phyloP scores from a whole-genome alignment of 2,113 vertebrate genomes.

The Tenebrosternarchus preto region DNA sequence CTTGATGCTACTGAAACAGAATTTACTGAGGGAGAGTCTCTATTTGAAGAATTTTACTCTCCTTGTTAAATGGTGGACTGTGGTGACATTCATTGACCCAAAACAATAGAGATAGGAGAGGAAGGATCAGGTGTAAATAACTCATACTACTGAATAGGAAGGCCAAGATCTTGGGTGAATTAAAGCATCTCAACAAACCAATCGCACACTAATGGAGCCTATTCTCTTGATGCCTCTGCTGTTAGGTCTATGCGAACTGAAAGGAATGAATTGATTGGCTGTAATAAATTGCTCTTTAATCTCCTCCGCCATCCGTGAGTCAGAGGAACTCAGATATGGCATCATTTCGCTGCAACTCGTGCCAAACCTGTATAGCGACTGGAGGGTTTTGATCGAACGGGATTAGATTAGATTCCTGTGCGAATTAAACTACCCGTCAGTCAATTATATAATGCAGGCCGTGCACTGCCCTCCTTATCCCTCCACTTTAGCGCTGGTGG shows the following conservation, averaged over 20 bases:
- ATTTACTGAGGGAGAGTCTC: too few species aligned
- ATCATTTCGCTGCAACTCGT: conserved; percentile 30
- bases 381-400: conserved; percentile 47
- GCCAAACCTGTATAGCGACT: conserved; percentile 2
- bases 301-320: conserved; percentile 6
- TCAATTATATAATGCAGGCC: conserved; percentile 52
- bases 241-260: neutral
- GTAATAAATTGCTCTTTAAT: conserved; percentile 30
- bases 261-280: neutral
- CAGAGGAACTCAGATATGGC: conserved; percentile 15
- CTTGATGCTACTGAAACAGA: too few species aligned
- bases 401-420: conserved; percentile 53
- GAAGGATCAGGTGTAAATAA: neutral
- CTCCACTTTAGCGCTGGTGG: conserved; percentile 46
- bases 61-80: neutral
- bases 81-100: neutral
- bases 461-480: conserved; percentile 56
- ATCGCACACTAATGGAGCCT: conserved; percentile 7
- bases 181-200: neutral
- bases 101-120: neutral
- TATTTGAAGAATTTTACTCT: too few species aligned
- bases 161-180: conserved; percentile 9
- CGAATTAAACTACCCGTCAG: conserved; percentile 55
- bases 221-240: neutral
- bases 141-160: neutral